Base-by-base conservation (phyloP, 1,140 invertebrate species). In the Drosophila saltans region DNA sequence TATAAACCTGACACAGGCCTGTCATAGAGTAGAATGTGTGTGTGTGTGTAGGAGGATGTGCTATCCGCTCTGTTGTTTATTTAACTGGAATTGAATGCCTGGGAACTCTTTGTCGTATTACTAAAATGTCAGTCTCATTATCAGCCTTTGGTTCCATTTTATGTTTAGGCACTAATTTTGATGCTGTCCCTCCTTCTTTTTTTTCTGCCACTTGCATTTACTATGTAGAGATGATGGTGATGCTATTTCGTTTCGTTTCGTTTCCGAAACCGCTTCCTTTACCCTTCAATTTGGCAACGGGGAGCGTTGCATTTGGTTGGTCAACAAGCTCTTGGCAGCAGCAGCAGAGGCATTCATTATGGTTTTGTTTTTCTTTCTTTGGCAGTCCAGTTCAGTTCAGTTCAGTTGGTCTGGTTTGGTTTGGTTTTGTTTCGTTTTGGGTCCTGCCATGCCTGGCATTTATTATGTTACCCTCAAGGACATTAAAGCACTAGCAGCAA, bases 291-390 rank as follows among this genome's bases (percentile, higher is more conserved):
- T 40, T 66, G 57, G 57, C 33, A 59, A 24, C 33, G 30, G 58
- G 11, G 30, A 5, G 16, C 52, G 59, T 66, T 78, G 75, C 75
- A 66, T 67, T 72, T 67, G 52, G 52, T 63, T 78, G 75, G 75
- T 78, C 75, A 78, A 78, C 76, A 78, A 78, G 76, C 76, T 72
- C 69, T 78, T 78, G 76, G 69, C 76, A 78, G 56, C 76, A 78
- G 69, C 76, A 78, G 56, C 76, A 78, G 69, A 65, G 52, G 69
- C 69, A 64, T 78, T 78, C 76, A 78, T 78, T 78, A 78, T 33
- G 75, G 63, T 56, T 77, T 60, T 78, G 75, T 72, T 78, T 52
- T 78, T 78, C 64, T 64, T 78, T 76, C 64, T 64, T 78, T 76
- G 60, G 66, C 74, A 60, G 43, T 66, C 41, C 41, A 40, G 59